Evolutionary conservation across 2,113 vertebrate genomes (phyloP).

Genomic region (Embiotoca jacksoni): DNA sequence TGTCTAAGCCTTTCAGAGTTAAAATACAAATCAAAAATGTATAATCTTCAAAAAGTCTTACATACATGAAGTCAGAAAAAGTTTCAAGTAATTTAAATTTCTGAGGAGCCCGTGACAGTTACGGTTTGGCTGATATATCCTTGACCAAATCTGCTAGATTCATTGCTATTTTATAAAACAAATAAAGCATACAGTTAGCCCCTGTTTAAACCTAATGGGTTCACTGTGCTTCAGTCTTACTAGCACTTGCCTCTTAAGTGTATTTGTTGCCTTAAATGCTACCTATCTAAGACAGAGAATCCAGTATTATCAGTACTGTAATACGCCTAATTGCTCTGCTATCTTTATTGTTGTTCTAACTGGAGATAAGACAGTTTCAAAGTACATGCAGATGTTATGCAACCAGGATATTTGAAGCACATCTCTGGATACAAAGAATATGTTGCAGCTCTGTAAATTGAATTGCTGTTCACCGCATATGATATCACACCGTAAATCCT

Average conservation of each 20-base stretch:
- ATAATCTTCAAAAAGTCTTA: neutral
- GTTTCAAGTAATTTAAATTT: neutral
- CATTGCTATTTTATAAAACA: conserved; percentile 30
- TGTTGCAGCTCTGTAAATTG: conserved; percentile 21
- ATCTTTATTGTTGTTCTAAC: conserved; percentile 74
- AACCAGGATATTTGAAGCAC: conserved; percentile 38
- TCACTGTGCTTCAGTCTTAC: conserved; percentile 4
- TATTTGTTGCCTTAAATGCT: conserved; percentile 42
- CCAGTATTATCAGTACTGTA: conserved; percentile 39
- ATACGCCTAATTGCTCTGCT: conserved; percentile 48
- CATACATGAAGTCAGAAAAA: neutral
- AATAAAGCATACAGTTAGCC: neutral
- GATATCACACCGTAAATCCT: neutral
- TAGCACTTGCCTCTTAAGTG: neutral
- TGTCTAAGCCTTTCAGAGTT: conserved; percentile 1
- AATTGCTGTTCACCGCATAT: conserved; percentile 28
- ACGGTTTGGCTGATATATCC: conserved; percentile 3
- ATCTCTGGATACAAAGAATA: conserved; percentile 44
- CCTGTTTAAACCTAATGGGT: conserved; percentile 1
- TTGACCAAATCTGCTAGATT: neutral
- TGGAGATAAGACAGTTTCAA: conserved; percentile 69
- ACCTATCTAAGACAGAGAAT: conserved; percentile 11
- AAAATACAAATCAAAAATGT: neutral
- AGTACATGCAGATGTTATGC: conserved; percentile 67
- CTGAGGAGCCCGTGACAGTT: neutral